These are phyloP conservation scores for Diadromus collaris DNA, from an alignment of 2,888 invertebrate genomes.

Conservation along the genomic window DNA sequence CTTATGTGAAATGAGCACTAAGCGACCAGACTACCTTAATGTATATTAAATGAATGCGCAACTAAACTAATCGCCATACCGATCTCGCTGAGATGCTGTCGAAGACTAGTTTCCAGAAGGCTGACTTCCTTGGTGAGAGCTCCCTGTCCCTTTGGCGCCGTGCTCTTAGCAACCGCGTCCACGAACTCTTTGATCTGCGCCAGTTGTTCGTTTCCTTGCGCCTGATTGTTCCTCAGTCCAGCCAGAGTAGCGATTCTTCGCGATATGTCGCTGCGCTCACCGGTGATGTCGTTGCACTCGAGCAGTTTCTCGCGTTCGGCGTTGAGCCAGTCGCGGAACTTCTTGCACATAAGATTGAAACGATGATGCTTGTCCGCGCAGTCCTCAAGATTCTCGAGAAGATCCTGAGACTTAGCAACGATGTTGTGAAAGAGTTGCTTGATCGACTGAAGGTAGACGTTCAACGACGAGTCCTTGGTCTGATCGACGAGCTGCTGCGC, in stretches of 20 bases:
- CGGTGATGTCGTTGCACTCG: constrained; percentile 91
- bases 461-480: constrained; percentile 93
- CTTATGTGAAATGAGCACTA: too few relatives aligned
- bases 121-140: constrained; percentile 88
- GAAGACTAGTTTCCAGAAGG: constrained; percentile 85
- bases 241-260: constrained; percentile 86
- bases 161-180: constrained; percentile 87
- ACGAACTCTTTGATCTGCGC: constrained; percentile 86
- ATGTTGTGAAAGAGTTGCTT: constrained; percentile 94
- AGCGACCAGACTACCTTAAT: too few relatives aligned
- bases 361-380: constrained; percentile 93
- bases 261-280: constrained; percentile 91
- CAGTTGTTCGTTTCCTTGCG: constrained; percentile 85
- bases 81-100: constrained; percentile 86
- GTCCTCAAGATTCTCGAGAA: constrained; percentile 91
- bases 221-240: constrained; percentile 85
- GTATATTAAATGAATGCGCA: background rate
- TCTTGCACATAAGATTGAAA: constrained; percentile 87
- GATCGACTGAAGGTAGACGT: constrained; percentile 93
- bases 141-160: constrained; percentile 89
- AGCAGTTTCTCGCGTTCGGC: constrained; percentile 90
- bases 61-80: constrained; percentile 74
- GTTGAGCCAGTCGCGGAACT: constrained; percentile 91
- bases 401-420: constrained; percentile 92
- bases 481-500: constrained; percentile 95